A percentile compares a stretch with the other conserved stretches of the same genome.
Conservation (phyloP, 2,888 invertebrate species). For the Lepidochrysops patricia region DNA sequence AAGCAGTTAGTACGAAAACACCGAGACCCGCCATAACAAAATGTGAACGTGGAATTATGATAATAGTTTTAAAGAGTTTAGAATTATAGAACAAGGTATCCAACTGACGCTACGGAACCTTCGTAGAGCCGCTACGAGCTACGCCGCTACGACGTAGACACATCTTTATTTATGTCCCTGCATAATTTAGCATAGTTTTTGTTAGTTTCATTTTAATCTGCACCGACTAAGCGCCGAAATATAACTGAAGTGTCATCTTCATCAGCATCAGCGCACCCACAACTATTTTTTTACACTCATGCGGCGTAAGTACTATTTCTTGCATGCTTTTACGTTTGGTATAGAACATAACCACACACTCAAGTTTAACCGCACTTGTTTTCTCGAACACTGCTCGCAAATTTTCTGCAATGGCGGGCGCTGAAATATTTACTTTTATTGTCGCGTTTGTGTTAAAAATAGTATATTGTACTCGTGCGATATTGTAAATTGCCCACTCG, state of each 20-base stretch:
- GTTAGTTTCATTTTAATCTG: slow-evolving; percentile 25
- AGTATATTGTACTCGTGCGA: no score
- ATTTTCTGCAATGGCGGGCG: no score
- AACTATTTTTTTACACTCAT: not conserved
- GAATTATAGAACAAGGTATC: slow-evolving; percentile 51
- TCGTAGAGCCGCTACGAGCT: slow-evolving; percentile 36
- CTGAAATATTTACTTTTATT: no score
- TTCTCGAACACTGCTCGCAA: no score
- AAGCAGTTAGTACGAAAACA: slow-evolving; percentile 19
- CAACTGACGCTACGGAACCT: slow-evolving; percentile 41
- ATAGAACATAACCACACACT: no score
- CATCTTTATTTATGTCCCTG: slow-evolving; percentile 52
- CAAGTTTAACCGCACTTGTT: no score
- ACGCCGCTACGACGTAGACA: slow-evolving; percentile 41
- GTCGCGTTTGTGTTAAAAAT: no score
- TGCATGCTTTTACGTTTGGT: no score
- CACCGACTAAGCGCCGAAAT: slow-evolving; percentile 1
- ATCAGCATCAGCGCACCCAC: not conserved
- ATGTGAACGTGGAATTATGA: slow-evolving; percentile 63
- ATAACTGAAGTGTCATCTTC: not conserved
- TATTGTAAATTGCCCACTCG: no score
- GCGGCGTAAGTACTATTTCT: no score
- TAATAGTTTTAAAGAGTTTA: slow-evolving; percentile 67
- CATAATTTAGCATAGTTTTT: slow-evolving; percentile 52
- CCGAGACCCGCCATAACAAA: slow-evolving; percentile 47